A percentile compares a stretch with the other conserved stretches of the same genome.
These are phyloP conservation scores for Paralinhomoeus sp. DNA, from an alignment of 2,888 invertebrate species.

Conservation along the genomic window DNA sequence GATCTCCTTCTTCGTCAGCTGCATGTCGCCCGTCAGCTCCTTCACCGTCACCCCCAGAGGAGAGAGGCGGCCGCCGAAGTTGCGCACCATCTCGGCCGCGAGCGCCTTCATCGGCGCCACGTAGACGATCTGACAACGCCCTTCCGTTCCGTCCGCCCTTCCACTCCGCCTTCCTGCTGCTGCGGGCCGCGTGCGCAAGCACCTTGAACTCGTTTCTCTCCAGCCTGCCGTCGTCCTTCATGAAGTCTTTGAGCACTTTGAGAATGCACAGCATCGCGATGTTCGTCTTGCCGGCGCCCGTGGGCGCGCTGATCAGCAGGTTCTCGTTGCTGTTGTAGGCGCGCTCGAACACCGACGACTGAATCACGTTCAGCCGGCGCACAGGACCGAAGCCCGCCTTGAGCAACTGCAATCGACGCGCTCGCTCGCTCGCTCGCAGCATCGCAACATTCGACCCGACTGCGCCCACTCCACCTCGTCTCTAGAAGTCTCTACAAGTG, in stretches of 20 bases:
- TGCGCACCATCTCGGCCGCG: constrained; percentile 90
- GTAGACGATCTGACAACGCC: constrained; percentile 55
- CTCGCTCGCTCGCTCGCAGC: background rate
- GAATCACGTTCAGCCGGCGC: constrained; percentile 67
- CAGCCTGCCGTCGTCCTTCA: constrained; percentile 45
- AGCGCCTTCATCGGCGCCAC: constrained; percentile 99
- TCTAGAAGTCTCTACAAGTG: too few species aligned
- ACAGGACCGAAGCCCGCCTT: constrained; percentile 68
- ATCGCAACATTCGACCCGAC: background rate
- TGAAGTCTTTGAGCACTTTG: constrained; percentile 66
- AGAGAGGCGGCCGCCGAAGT: constrained; percentile 57
- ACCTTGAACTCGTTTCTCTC: constrained; percentile 79
- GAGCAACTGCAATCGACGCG: constrained; percentile 40
- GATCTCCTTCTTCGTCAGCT: constrained; percentile 75
- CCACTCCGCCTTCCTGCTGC: too few species aligned
- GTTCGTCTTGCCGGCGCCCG: constrained; percentile 97
- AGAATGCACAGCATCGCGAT: constrained; percentile 78
- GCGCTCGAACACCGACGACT: constrained; percentile 75
- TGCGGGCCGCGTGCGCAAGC: too few species aligned
- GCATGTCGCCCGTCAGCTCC: constrained; percentile 95
- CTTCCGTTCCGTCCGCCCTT: too few species aligned
- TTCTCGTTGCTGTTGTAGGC: constrained; percentile 93
- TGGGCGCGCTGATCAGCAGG: constrained; percentile 87
- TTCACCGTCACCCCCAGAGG: constrained; percentile 54
- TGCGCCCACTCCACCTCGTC: too few species aligned